Percentiles rank a stretch among this genome's conserved stretches.
Conservation (phyloP, 2,113 vertebrate species). For the Grammomys dolichurus region DNA sequence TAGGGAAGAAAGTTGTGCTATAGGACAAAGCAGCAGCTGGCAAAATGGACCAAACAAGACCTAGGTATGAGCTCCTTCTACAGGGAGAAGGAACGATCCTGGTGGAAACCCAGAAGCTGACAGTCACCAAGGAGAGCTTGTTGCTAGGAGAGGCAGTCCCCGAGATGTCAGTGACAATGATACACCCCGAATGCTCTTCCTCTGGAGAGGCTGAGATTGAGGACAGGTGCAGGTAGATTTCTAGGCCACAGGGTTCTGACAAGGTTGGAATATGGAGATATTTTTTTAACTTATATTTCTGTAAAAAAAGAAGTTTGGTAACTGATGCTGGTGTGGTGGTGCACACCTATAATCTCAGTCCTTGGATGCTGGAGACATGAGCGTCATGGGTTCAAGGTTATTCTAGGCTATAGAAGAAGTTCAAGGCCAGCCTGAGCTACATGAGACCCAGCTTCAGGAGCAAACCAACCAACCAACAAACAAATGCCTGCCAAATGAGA, state of each 20-base stretch:
- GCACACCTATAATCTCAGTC: not conserved
- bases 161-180: not conserved
- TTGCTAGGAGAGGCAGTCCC: not conserved
- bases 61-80: not conserved
- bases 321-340: too few relatives aligned
- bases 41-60: not conserved
- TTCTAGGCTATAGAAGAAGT: not conserved
- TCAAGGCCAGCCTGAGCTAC: not conserved
- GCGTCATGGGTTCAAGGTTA: not conserved
- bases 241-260: not conserved
- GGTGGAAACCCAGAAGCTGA: not conserved
- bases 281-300: constrained; percentile 6
- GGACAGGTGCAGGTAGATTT: not conserved
- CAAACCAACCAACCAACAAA: not conserved
- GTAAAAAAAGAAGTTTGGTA: constrained; percentile 30
- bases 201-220: not conserved
- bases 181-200: not conserved
- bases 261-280: not conserved
- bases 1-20: not conserved
- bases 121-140: not conserved
- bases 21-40: not conserved
- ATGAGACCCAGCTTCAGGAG: not conserved
- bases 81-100: not conserved
- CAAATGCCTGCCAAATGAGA: not conserved
- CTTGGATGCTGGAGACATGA: not conserved